phyloP scores from a whole-genome alignment of 1,140 invertebrate species.

The Tyrophagus putrescentiae region DNA sequence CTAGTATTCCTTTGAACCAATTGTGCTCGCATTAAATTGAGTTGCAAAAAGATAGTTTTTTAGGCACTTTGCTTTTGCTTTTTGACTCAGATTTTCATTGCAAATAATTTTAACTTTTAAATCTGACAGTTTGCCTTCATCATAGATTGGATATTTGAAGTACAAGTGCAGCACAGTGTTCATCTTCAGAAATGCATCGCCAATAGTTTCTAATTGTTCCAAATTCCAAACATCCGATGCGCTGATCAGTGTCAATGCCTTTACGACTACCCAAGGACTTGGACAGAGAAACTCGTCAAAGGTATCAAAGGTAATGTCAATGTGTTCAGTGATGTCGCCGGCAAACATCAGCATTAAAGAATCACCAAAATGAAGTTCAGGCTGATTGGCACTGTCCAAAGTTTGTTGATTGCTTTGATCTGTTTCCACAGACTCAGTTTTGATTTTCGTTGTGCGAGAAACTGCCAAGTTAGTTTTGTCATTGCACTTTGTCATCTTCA shows the following conservation, averaged over 20 bases:
- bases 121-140: slow-evolving; percentile 59
- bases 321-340: not conserved
- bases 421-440: not conserved
- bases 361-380: not conserved
- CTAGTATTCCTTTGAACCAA: not conserved
- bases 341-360: not conserved
- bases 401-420: not conserved
- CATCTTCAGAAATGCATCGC: slow-evolving; percentile 76
- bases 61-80: slow-evolving; percentile 40
- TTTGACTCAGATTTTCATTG: slow-evolving; percentile 62
- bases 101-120: slow-evolving; percentile 60
- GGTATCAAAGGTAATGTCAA: slow-evolving; percentile 3
- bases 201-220: slow-evolving; percentile 67
- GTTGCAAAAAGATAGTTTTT: slow-evolving; percentile 33
- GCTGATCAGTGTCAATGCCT: slow-evolving; percentile 27
- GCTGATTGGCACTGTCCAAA: not conserved
- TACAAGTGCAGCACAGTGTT: slow-evolving; percentile 54
- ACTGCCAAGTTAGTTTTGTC: too few species aligned
- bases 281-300: slow-evolving; percentile 8
- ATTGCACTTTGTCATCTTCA: too few species aligned
- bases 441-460: not conserved
- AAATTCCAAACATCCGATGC: slow-evolving; percentile 62
- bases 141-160: slow-evolving; percentile 46
- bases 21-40: not conserved
- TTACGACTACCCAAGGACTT: slow-evolving; percentile 1